These are phyloP conservation scores for Seriola dumerili DNA, from an alignment of 2,113 vertebrate genomes.

Conservation along the genomic window DNA sequence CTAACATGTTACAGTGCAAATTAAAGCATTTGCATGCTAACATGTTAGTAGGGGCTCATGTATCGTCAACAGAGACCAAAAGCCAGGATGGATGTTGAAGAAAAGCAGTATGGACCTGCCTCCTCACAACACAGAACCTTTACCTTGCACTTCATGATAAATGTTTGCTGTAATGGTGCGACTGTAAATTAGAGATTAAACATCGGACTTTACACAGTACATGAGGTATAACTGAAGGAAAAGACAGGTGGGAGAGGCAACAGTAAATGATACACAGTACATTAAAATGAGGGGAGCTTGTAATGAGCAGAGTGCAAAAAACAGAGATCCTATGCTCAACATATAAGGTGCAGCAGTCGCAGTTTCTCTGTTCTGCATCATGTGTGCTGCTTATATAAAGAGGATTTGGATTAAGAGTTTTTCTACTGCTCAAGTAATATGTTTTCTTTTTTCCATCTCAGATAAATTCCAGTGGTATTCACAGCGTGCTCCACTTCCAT, in stretches of 20 bases:
- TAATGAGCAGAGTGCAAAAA: slow-evolving; percentile 47
- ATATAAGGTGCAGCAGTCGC: slow-evolving; percentile 49
- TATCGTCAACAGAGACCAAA: slow-evolving; percentile 58
- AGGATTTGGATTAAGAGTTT: slow-evolving; percentile 82
- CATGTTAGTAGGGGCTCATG: slow-evolving; percentile 61
- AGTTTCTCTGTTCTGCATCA: slow-evolving; percentile 58
- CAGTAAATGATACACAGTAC: slow-evolving; percentile 27
- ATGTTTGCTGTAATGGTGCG: not conserved
- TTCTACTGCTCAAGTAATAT: slow-evolving; percentile 71
- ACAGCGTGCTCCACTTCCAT: slow-evolving; percentile 31
- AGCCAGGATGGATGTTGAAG: slow-evolving; percentile 57
- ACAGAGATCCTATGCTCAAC: slow-evolving; percentile 23
- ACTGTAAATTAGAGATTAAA: not conserved
- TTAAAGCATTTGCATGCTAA: slow-evolving; percentile 37
- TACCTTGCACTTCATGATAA: slow-evolving; percentile 15
- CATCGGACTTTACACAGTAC: not conserved
- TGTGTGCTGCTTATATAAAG: slow-evolving; percentile 79
- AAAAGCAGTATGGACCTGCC: slow-evolving; percentile 45
- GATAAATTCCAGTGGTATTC: slow-evolving; percentile 48
- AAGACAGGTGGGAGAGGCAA: slow-evolving; percentile 48
- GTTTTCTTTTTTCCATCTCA: slow-evolving; percentile 44
- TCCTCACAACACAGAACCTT: slow-evolving; percentile 25
- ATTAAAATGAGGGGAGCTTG: slow-evolving; percentile 17
- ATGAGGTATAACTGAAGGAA: slow-evolving; percentile 15
- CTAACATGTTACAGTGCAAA: slow-evolving; percentile 66